Base-by-base conservation (phyloP, 2,888 invertebrate species). In the Hemithea aestivaria region DNA sequence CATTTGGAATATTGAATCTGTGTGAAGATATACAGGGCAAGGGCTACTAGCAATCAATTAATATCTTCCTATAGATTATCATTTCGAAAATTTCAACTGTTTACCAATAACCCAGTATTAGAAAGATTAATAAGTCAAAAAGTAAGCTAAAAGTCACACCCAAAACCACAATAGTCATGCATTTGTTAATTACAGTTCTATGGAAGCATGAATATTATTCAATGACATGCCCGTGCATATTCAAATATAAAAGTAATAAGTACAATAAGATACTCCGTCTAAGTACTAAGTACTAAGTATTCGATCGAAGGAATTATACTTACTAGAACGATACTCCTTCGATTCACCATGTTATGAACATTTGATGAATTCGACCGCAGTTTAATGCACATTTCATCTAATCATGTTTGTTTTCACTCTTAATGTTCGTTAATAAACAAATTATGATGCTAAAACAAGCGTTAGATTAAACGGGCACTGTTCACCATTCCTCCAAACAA, bases 251-350 rank as follows among this genome's bases (percentile, higher is more conserved):
- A 26, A 25, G 35, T 31, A 24, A 27, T 27, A 10, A 6, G 12
- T 35, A 12, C 10, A 26, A 23, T 7, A 29, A 26, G 21, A 25
- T 29, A 32, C 26, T 31, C 40, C 35, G 24, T 35, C 32, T 32
- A 36, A 22, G 27, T 10, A 31, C 10, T 25, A 33, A 24, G 32
- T 20, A 21, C 27, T 29, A 10, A 35, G 22, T 24, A 41, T 26
- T 38, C 39, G 46, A 48, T 46, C 51, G 46, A 51, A 51, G 46
- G 51, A 51, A 46, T 38, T 47, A 52, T 35, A 43, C 43, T 45
- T 38, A 11, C 6, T 33, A 35, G 40, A 40, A 39, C 8, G 37
- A 45, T 43, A 51, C 46, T 47, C 49, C 49, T 52, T 49, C 45
- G 47, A 47, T 27, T 43, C 38, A 46, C 42, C 16, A 16, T 4